Base-by-base conservation (phyloP, 2,888 invertebrate genomes). In the Thymelicus sylvestris region DNA sequence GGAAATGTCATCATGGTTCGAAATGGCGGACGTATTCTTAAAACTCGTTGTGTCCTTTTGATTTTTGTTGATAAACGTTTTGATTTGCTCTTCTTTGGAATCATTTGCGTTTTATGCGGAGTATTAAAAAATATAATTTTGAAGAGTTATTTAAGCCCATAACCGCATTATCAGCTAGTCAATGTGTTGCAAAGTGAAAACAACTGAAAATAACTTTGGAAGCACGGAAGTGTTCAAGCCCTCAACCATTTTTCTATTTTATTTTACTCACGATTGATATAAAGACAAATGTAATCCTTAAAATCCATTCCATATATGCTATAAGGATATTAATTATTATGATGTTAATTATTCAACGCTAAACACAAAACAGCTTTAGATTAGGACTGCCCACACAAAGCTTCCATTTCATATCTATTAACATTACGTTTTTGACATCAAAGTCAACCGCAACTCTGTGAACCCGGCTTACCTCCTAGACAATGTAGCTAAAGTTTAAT, bases 401-500 rank as follows among this genome's bases (percentile, higher is more conserved):
- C 55, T 19, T 50, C 13, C 38, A n/a, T 48, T 67, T 39, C 59
- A 65, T 64, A 65, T 31, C 59, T 65, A 52, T 59, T 55, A 63
- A 47, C 39, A 48, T 48, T 60, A 59, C 39, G 70, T 70, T 70
- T 69, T 74, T 72, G 71, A 75, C 76, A 75, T 76, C 78, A 74
- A 75, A 76, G 77, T 70, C 65, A 74, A 76, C 76, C 77, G 63
- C 78, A 77, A 75, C 74, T 74, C 74, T 64, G 57, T 64, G 63
- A 64, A 71, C 65, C 57, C 19, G 47, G 65, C 70, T 65, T 65
- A 47, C 19, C 38, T 59, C 31, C 57, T 61, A 76, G 73, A 79
- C 79, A 77, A 77, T 78, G 75, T 66, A 69, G 50, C 47, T 19
- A 59, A 80, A 83, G 78, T 86, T 83, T 87, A 88, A 88, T 88